A percentile compares a stretch with the other conserved stretches of the same genome.
phyloP scores from a whole-genome alignment of 2,113 vertebrate genomes.

The Sisor rabdophorus region DNA sequence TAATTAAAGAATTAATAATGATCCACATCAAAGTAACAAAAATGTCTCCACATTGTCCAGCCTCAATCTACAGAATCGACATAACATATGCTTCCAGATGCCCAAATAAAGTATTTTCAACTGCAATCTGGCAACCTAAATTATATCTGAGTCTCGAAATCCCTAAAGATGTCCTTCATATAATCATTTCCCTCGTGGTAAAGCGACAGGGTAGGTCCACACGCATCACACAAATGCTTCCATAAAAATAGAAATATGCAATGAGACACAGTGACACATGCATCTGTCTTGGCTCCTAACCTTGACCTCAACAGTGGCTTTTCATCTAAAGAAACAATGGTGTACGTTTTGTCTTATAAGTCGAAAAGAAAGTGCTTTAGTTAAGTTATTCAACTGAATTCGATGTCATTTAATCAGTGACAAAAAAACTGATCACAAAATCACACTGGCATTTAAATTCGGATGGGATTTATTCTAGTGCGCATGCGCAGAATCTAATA shows the following conservation, averaged over 20 bases:
- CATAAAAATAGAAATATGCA: constrained; percentile 7
- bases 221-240: not conserved
- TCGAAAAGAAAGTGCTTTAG: no score
- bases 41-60: not conserved
- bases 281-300: not conserved
- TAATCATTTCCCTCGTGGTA: not conserved
- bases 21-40: not conserved
- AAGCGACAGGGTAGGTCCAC: not conserved
- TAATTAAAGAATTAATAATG: no score
- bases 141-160: not conserved
- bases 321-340: not conserved
- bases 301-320: not conserved
- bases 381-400: no score
- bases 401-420: no score
- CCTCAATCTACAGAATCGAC: not conserved
- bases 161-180: not conserved
- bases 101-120: not conserved
- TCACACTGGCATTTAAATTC: not conserved
- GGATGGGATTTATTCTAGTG: not conserved
- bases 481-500: not conserved
- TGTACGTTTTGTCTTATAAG: not conserved
- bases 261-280: not conserved
- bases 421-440: no score
- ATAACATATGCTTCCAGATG: not conserved
- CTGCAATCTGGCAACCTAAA: not conserved